Percentiles rank a stretch among this genome's conserved stretches.
These are phyloP conservation scores for Penelope pileata DNA, from an alignment of 2,113 vertebrate species.

Conservation along the genomic window DNA sequence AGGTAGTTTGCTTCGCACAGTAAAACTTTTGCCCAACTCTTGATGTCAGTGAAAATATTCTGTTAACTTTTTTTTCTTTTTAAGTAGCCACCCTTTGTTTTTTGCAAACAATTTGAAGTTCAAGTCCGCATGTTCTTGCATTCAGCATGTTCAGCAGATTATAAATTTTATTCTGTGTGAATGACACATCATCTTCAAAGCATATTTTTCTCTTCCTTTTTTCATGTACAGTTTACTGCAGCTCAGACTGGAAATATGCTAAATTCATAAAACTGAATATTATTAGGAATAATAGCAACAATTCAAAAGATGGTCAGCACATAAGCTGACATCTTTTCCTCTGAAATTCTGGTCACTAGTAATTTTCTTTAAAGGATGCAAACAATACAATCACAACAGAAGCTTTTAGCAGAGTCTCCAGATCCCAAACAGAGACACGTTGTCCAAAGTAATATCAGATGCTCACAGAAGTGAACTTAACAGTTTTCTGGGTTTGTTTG, in stretches of 20 bases:
- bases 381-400: not conserved
- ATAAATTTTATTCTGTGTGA: conserved; percentile 67
- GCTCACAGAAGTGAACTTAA: not conserved
- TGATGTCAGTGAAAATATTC: conserved; percentile 13
- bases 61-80: not conserved
- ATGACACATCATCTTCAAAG: conserved; percentile 66
- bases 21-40: conserved; percentile 7
- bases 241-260: conserved; percentile 60
- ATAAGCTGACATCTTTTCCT: conserved; percentile 14
- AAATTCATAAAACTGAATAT: conserved; percentile 62
- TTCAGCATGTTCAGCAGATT: conserved; percentile 63
- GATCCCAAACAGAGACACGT: not conserved
- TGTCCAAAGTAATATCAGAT: not conserved
- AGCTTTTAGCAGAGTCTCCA: not conserved
- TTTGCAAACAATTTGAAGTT: conserved; percentile 38
- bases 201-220: conserved; percentile 69
- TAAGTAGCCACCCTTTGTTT: conserved; percentile 6
- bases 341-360: conserved; percentile 11
- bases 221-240: conserved; percentile 66
- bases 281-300: conserved; percentile 31
- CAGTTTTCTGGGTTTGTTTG: not conserved
- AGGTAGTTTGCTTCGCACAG: not conserved
- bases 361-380: not conserved
- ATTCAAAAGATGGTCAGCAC: conserved; percentile 41
- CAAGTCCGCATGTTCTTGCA: conserved; percentile 12